Base-by-base conservation (phyloP, 2,797 vertebrate species). In the Lophura swinhoii region DNA sequence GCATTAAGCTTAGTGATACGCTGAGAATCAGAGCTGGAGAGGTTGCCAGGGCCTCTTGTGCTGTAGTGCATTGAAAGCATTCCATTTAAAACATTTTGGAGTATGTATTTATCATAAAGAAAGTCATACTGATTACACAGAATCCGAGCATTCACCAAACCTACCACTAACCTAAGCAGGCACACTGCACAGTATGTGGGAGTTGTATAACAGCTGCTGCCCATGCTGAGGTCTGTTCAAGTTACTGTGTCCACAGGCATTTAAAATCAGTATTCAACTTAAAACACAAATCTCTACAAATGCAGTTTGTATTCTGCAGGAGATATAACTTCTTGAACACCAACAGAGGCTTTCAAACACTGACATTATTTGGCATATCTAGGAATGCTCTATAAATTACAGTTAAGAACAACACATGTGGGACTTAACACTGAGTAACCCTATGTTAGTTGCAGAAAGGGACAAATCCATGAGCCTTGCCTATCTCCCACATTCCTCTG, bases 1-100 rank as follows among this genome's bases (percentile, higher is more conserved):
- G 58, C 28, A 63, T 2, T 2, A 55, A 75, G 22, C 10, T 88
- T 31, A 14, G 1, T 0, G 0, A 33, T 24, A 51, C 7, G 7
- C 28, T 88, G 35, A 16, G 7, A 77, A 18, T 35, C 82, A 46
- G 16, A 67, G 6, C 18, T 79, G 64, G 10, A 79, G 39, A 74
- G 21, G 10, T 2, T 51, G 39, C 8, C 48, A 24, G 69, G 6
- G 24, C 5, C 12, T 82, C 35, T 84, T 90, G 24, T 78, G 15
- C 60, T 70, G 10, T 22, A 31, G 16, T 58, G 69, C 43, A 5
- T 2, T 55, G 33, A 87, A 95, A 44, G n/a, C 14, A 48, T 74
- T 82, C 26, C 12, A 73, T 44, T 28, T 70, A 79, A 75, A 70
- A 3, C 11, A 39, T 68, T 82, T 91, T 64, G 16, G 4, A 53